phyloP scores from a whole-genome alignment of 2,888 invertebrate species.

The Lepidocyrtoides sp. region DNA sequence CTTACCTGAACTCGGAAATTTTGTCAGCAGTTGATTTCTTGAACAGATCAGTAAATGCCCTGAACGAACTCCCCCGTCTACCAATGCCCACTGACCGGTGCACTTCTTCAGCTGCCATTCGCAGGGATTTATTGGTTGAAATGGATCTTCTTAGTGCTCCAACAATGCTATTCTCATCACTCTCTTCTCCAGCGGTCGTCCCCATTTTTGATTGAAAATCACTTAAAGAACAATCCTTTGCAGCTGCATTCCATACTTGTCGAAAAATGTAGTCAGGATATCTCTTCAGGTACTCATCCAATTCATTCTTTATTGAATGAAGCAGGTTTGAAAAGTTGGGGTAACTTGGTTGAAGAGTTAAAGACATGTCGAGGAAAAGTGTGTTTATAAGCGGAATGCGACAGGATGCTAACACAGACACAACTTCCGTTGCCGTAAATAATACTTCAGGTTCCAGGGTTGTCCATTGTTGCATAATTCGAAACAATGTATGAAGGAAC shows the following conservation, averaged over 20 bases:
- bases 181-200: background rate
- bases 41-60: constrained; percentile 59
- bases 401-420: constrained; percentile 82
- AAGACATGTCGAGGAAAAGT: constrained; percentile 80
- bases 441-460: constrained; percentile 78
- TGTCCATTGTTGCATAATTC: constrained; percentile 80
- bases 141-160: constrained; percentile 16
- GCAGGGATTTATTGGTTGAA: constrained; percentile 21
- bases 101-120: constrained; percentile 64
- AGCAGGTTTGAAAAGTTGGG: constrained; percentile 80
- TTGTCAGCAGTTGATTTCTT: background rate
- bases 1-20: constrained; percentile 61
- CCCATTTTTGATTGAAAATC: no score
- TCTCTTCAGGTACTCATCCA: constrained; percentile 79
- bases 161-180: background rate
- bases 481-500: constrained; percentile 81
- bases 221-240: constrained; percentile 43
- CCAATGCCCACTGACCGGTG: constrained; percentile 25
- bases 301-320: constrained; percentile 76
- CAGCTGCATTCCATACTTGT: constrained; percentile 67
- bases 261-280: constrained; percentile 74
- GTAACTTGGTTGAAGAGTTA: constrained; percentile 83
- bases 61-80: constrained; percentile 30
- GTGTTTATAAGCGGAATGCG: constrained; percentile 83
- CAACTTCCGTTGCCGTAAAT: constrained; percentile 80